These are phyloP conservation scores for Andrena chrysosceles DNA, from an alignment of 2,888 invertebrate genomes.

Conservation along the genomic window DNA sequence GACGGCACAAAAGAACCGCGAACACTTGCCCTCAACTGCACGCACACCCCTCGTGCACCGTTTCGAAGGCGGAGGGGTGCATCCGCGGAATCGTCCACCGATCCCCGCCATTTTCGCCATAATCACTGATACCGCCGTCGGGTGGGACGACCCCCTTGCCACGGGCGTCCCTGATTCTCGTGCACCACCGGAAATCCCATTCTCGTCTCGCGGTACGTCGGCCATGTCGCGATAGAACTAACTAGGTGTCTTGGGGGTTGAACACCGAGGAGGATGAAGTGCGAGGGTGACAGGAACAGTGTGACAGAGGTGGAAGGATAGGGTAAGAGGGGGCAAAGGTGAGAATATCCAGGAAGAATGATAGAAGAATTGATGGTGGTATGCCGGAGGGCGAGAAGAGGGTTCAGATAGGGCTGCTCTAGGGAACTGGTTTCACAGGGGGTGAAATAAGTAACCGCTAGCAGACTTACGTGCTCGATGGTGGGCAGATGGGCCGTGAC, in stretches of 20 bases:
- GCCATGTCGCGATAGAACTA: constrained; percentile 9
- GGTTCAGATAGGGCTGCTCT: neutral
- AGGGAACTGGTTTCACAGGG: constrained; percentile 18
- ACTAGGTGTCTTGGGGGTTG: neutral
- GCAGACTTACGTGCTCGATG: constrained; percentile 83
- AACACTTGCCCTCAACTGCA: constrained; percentile 33
- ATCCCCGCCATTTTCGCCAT: constrained; percentile 71
- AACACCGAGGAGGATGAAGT: neutral
- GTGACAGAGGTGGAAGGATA: neutral
- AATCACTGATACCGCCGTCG: constrained; percentile 63
- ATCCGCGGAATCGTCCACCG: constrained; percentile 35
- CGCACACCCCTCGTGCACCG: neutral
- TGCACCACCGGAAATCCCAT: constrained; percentile 23
- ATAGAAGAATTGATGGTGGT: neutral
- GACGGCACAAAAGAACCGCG: constrained; percentile 29
- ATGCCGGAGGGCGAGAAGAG: neutral
- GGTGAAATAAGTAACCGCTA: constrained; percentile 47
- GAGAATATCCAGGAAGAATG: neutral
- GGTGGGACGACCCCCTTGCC: constrained; percentile 9
- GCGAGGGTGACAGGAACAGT: neutral
- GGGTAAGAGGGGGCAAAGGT: neutral
- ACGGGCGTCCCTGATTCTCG: neutral
- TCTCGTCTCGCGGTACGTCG: constrained; percentile 22
- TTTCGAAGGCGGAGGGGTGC: neutral
- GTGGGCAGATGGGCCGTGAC: constrained; percentile 84